Evolutionary conservation across 2,888 invertebrate species (phyloP).

Genomic region (Sminthurides aquaticus): DNA sequence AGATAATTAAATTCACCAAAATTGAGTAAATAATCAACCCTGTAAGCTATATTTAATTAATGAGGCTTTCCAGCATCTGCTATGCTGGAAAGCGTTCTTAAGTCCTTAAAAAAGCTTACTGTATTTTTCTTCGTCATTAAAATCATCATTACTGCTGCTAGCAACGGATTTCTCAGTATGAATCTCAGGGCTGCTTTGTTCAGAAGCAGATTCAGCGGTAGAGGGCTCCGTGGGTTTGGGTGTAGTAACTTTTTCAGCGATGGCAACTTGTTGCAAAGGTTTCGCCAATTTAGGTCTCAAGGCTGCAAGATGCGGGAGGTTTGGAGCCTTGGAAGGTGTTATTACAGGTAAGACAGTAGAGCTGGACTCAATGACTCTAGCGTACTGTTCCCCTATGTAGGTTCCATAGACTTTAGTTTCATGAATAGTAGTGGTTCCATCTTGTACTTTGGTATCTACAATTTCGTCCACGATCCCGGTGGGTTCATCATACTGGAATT

Average conservation of each 20-base stretch:
- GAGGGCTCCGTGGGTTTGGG: constrained; percentile 12
- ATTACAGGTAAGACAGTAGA: constrained; percentile 53
- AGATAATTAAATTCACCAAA: too few species aligned
- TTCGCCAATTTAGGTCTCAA: neutral
- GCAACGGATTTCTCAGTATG: constrained; percentile 35
- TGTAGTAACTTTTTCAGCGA: constrained; percentile 19
- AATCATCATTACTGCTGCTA: constrained; percentile 23
- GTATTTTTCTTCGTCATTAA: constrained; percentile 14
- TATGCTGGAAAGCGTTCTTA: too few species aligned
- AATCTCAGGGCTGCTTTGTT: constrained; percentile 11
- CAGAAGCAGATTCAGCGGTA: neutral
- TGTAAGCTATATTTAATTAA: too few species aligned
- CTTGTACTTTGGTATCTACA: constrained; percentile 73
- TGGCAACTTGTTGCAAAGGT: constrained; percentile 9
- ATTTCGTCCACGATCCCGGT: constrained; percentile 74
- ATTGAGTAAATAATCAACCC: neutral
- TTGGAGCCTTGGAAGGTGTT: constrained; percentile 22
- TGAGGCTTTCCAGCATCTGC: too few species aligned
- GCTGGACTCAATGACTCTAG: constrained; percentile 75
- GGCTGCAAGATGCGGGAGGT: constrained; percentile 1
- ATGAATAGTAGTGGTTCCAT: constrained; percentile 73
- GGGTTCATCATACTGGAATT: constrained; percentile 48
- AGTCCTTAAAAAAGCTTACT: too few species aligned
- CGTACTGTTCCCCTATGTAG: constrained; percentile 78
- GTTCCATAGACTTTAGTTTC: constrained; percentile 86